phyloP scores from a whole-genome alignment of 2,888 invertebrate genomes.

The Protonemura montana region DNA sequence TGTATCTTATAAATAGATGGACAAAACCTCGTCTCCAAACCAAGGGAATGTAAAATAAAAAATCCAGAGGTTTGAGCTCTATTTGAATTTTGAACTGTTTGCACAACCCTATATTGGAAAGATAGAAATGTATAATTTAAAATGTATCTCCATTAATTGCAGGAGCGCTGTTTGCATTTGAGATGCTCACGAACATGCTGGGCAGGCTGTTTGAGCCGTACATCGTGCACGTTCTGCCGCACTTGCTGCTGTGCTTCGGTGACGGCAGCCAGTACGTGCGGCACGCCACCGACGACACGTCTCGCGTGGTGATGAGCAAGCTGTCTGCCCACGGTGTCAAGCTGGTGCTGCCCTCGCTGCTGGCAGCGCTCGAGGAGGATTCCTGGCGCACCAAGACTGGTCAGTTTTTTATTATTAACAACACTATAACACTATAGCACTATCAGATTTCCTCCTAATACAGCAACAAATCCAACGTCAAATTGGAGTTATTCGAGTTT shows the following conservation, averaged over 20 bases:
- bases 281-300: constrained; percentile 95
- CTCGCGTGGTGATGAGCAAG: constrained; percentile 93
- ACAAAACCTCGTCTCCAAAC: too few relatives aligned
- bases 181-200: constrained; percentile 93
- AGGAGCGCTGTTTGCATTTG: constrained; percentile 96
- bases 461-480: too few relatives aligned
- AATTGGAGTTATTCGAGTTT: too few relatives aligned
- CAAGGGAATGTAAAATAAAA: too few relatives aligned
- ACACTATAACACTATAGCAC: too few relatives aligned
- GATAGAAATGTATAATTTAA: too few relatives aligned
- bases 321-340: constrained; percentile 97
- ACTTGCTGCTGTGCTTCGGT: constrained; percentile 93
- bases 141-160: constrained; percentile 51
- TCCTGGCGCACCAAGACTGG: constrained; percentile 98
- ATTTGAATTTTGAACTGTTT: too few relatives aligned
- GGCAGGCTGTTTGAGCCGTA: constrained; percentile 98
- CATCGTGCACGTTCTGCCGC: constrained; percentile 95
- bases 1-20: too few relatives aligned
- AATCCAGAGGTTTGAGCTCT: too few relatives aligned
- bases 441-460: too few relatives aligned
- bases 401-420: too few relatives aligned
- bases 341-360: constrained; percentile 90
- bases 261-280: constrained; percentile 95
- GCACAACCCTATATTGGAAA: too few relatives aligned
- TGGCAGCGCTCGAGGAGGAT: constrained; percentile 94